A percentile compares a stretch with the other conserved stretches of the same genome.
phyloP scores from a whole-genome alignment of 2,113 vertebrate species.

The Heptranchias perlo region DNA sequence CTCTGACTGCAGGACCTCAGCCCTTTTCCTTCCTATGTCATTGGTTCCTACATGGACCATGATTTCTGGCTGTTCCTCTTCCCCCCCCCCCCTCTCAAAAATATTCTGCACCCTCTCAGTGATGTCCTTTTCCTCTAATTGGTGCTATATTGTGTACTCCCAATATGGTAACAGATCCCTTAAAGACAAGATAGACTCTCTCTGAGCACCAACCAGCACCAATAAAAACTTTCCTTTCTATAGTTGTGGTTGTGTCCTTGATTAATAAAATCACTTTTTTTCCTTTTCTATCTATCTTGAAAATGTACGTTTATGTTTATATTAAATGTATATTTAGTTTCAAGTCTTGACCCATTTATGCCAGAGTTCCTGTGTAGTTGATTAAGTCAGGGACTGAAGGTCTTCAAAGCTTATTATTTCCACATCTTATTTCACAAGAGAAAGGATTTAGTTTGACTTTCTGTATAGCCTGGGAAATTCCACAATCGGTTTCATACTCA shows the following conservation, averaged over 20 bases:
- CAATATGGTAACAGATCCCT: neutral
- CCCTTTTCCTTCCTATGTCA: too few relatives aligned
- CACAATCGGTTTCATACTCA: neutral
- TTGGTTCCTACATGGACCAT: too few relatives aligned
- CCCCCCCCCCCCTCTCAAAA: too few relatives aligned
- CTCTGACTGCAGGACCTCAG: too few relatives aligned
- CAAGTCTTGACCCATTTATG: neutral
- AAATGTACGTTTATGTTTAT: neutral
- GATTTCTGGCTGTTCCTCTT: too few relatives aligned
- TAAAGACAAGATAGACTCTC: neutral
- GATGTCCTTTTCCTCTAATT: neutral
- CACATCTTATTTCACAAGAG: neutral
- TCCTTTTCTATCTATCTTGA: neutral
- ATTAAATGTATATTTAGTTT: neutral
- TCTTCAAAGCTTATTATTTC: neutral
- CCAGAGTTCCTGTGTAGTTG: neutral
- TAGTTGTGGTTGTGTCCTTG: neutral
- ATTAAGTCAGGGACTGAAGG: neutral
- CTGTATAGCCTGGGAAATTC: neutral
- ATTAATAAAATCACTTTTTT: neutral
- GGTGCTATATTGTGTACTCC: neutral
- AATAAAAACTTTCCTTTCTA: neutral
- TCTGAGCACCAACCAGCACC: neutral
- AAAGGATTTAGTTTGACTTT: neutral
- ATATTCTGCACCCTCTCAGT: too few relatives aligned